These are phyloP conservation scores for Brotula barbata DNA, from an alignment of 2,797 vertebrate species.

Conservation along the genomic window DNA sequence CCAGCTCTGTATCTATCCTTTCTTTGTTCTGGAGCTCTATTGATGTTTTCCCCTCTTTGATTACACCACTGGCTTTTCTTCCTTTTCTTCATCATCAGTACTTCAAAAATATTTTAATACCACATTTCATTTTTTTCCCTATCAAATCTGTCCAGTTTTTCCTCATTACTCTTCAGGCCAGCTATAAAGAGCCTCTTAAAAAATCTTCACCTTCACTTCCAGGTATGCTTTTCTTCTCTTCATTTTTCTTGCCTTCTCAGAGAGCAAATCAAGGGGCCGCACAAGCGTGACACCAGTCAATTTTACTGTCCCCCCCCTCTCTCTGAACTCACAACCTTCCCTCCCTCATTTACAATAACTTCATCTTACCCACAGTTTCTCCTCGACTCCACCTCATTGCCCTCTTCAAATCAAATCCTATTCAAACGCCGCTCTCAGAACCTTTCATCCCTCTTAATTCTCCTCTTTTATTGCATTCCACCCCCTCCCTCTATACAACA, in stretches of 20 bases:
- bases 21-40: slow-evolving; percentile 40
- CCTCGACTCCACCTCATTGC: slow-evolving; percentile 27
- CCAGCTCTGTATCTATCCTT: slow-evolving; percentile 27
- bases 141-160: slow-evolving; percentile 1
- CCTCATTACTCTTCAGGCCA: slow-evolving; percentile 22
- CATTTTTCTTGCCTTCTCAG: slow-evolving; percentile 23
- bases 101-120: slow-evolving; percentile 36
- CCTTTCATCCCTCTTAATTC: slow-evolving; percentile 20
- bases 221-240: slow-evolving; percentile 14
- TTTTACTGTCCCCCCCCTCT: slow-evolving; percentile 15
- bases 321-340: slow-evolving; percentile 36
- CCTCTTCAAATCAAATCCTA: slow-evolving; percentile 42
- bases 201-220: slow-evolving; percentile 25
- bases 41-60: slow-evolving; percentile 44
- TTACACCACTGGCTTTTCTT: slow-evolving; percentile 24
- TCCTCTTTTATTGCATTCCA: slow-evolving; percentile 1
- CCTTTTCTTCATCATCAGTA: slow-evolving; percentile 4
- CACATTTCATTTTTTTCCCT: not conserved
- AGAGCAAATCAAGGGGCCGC: slow-evolving; percentile 44
- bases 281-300: slow-evolving; percentile 36
- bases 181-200: slow-evolving; percentile 30
- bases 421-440: slow-evolving; percentile 36
- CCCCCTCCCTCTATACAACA: slow-evolving; percentile 54
- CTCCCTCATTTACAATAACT: slow-evolving; percentile 29
- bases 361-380: slow-evolving; percentile 23